Evolutionary conservation across 2,888 invertebrate species (phyloP), one percentile per base, ranked within the genome.

Genomic region (Osmoderma eremita): DNA sequence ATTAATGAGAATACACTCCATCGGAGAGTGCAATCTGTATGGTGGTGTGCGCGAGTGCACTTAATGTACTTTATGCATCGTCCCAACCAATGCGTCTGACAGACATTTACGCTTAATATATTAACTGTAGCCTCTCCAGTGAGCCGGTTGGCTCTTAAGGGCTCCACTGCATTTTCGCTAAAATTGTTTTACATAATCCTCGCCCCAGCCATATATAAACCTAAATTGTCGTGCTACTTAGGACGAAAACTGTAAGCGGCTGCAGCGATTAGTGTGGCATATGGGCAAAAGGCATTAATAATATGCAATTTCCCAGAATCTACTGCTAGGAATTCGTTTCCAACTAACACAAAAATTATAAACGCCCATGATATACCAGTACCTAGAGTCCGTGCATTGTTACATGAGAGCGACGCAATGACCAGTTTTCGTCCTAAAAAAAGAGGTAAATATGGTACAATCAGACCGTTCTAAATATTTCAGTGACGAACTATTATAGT

Each of bases 71-170:
- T 39, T 56, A 56, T 41, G 39, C 54, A 56, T 39, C 41, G 20
- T 56, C 54, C 39, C 41, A 15, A 20, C 20, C 41, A 18, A 56
- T 56, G 54, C 12, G 6, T 13, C 36, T 53, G 53, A 53, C 54
- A 54, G 41, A 56, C 54, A 38, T 56, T 56, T 39, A 41, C 41
- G 54, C 39, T 56, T 56, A 56, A 56, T 18, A 56, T 56, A 56
- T 56, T 56, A 56, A 56, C 20, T 56, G 54, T 56, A 41, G 20
- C 39, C 20, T 18, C 41, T 41, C 54, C 20, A n/a, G 53, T 17
- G 18, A 17, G 36, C 38, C 30, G 30, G 30, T 30, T 30, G 24
- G 53, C 38, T 53, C 53, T 36, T 53, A 36, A 53, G 53, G 36
- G 53, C 53, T 53, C 30, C 36, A 6, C 36, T 53, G 18, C 18